phyloP scores from a whole-genome alignment of 2,888 invertebrate genomes.

The Seira ritae region DNA sequence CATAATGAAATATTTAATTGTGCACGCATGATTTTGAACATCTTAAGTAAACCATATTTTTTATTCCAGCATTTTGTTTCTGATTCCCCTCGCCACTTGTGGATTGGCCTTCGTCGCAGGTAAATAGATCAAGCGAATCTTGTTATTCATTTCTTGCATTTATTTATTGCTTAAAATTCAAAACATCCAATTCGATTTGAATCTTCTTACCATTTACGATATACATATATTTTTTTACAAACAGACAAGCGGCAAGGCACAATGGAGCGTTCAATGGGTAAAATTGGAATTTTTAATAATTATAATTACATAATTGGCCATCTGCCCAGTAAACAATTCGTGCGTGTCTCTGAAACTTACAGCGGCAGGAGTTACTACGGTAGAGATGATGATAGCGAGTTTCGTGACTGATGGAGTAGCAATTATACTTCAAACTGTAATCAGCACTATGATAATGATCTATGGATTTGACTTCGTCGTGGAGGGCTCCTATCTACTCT shows the following conservation, averaged over 20 bases:
- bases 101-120: conserved; percentile 46
- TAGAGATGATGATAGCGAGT: conserved; percentile 39
- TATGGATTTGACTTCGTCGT: conserved; percentile 39
- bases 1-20: background rate
- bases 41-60: background rate
- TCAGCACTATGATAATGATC: conserved; percentile 39
- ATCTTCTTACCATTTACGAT: no score
- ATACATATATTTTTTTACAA: background rate
- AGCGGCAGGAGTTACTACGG: conserved; percentile 22
- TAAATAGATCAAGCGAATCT: conserved; percentile 23
- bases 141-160: no score
- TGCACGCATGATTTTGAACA: background rate
- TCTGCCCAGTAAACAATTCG: no score
- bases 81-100: conserved; percentile 37
- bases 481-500: conserved; percentile 30
- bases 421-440: conserved; percentile 39
- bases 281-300: no score
- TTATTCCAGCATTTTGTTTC: conserved; percentile 36
- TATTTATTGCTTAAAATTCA: no score
- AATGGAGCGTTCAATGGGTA: conserved; percentile 50
- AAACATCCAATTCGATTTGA: no score
- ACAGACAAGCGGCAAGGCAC: conserved; percentile 51
- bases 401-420: conserved; percentile 40
- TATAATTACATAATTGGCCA: no score
- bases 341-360: no score